Base-by-base conservation (phyloP, 2,888 invertebrate genomes). In the Cataglyphis cursor region DNA sequence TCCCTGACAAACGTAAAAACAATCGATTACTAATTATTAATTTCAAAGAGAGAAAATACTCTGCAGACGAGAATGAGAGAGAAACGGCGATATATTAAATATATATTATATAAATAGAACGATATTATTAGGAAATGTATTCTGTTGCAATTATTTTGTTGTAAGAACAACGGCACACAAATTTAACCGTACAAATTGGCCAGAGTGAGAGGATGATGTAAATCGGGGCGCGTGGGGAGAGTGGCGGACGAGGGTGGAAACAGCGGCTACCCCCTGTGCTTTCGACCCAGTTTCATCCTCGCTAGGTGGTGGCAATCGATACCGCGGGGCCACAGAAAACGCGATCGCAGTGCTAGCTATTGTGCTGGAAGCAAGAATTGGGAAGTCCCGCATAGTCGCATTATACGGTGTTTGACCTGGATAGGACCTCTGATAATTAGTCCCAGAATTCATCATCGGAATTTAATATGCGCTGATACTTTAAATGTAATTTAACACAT, bases 241-340 rank as follows among this genome's bases (percentile, higher is more conserved):
- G 35, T 18, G 31, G 3, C 38, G 65, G 44, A 54, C 38, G 21
- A 8, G 48, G 48, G n/a, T n/a, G 48, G 8, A 51, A 51, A n/a
- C 48, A 59, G 72, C 51, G 31, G 59, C 83, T 83, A 78, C 51
- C 84, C 87, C 88, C 85, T 70, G 76, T 83, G 83, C 88, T 93
- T 94, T 93, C 94, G 94, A 94, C 94, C 94, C 90, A 94, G 93
- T 94, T 94, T 93, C 91, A 92, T 89, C 92, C 92, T 92, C 84
- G 70, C 83, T 85, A 87, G 82, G 84, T 86, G 88, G 90, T 92
- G 90, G 92, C 90, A 93, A 94, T 94, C 94, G 94, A 94, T 94
- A 94, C 91, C 90, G 86, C 85, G 87, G 87, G 83, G 66, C 66
- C 68, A 75, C 62, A 78, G 83, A 73, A 59, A 80, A 44, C 80